phyloP scores from a whole-genome alignment of 2,113 vertebrate species.

The Perca fluviatilis region DNA sequence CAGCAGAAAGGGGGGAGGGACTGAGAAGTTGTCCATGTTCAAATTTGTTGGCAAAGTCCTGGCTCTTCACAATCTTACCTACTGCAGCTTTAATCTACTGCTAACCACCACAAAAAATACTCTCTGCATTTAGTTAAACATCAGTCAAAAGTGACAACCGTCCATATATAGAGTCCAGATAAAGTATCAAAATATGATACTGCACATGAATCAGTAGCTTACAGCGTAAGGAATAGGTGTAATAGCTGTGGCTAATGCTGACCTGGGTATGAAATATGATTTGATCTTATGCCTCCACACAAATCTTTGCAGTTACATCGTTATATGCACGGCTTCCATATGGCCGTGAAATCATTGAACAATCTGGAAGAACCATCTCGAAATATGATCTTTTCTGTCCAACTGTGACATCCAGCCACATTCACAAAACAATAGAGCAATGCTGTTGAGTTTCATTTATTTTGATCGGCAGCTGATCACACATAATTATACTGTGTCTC shows the following conservation, averaged over 20 bases:
- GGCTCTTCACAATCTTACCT: no score
- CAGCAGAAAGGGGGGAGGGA: no score
- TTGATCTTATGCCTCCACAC: conserved; percentile 32
- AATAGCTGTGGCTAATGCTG: conserved; percentile 6
- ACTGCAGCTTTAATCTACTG: conserved; percentile 59
- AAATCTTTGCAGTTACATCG: conserved; percentile 19
- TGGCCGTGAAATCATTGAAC: conserved; percentile 24
- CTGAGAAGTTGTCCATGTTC: no score
- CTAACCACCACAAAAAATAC: conserved; percentile 38
- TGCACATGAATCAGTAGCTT: not conserved
- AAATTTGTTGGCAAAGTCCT: no score
- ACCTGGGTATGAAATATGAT: conserved; percentile 39
- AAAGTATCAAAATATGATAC: not conserved
- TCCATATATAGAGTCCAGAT: conserved; percentile 2
- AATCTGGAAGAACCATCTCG: conserved; percentile 48
- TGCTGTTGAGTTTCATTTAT: conserved; percentile 12
- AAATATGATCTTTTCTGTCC: conserved; percentile 22
- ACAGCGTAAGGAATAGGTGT: not conserved
- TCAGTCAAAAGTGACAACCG: conserved; percentile 22
- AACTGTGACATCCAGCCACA: conserved; percentile 17
- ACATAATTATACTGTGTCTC: not conserved
- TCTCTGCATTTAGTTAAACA: conserved; percentile 14
- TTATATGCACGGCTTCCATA: conserved; percentile 30
- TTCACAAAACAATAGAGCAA: not conserved
- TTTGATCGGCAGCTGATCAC: conserved; percentile 4